phyloP scores from a whole-genome alignment of 2,888 invertebrate genomes.

The Apotomis betuletana region DNA sequence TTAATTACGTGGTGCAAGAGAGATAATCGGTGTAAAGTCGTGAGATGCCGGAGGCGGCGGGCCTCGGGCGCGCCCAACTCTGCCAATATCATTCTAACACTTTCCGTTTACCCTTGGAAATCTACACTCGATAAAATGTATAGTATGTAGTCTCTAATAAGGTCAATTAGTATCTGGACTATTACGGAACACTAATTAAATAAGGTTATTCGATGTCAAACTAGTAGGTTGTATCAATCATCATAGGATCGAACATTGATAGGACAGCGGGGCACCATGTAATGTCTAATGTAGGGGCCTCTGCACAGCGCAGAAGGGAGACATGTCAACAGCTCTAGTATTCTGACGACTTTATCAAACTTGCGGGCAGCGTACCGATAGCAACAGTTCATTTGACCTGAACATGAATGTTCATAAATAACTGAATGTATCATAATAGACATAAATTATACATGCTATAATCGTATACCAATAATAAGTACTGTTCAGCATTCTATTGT shows the following conservation, averaged over 20 bases:
- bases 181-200: conserved; percentile 21
- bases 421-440: conserved; percentile 1
- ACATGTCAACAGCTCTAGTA: conserved; percentile 14
- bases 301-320: conserved; percentile 16
- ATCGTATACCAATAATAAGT: neutral
- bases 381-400: conserved; percentile 20
- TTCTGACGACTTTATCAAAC: conserved; percentile 8
- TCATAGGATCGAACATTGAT: conserved; percentile 7
- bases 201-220: conserved; percentile 32
- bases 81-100: conserved; percentile 1
- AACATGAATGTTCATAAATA: neutral
- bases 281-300: neutral
- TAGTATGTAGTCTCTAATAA: conserved; percentile 34
- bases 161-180: conserved; percentile 40
- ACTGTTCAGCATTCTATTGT: conserved; percentile 5
- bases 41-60: neutral
- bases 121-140: conserved; percentile 29
- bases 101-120: conserved; percentile 4
- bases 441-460: neutral
- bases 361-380: conserved; percentile 17
- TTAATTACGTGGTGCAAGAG: conserved; percentile 21
- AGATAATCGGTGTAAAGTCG: conserved; percentile 8
- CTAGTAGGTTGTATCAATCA: conserved; percentile 32
- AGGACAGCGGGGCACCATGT: neutral
- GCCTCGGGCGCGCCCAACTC: neutral